Evolutionary conservation across 2,797 vertebrate species (phyloP), one percentile per base, ranked within the genome.

Genomic region (Hirundo rustica): DNA sequence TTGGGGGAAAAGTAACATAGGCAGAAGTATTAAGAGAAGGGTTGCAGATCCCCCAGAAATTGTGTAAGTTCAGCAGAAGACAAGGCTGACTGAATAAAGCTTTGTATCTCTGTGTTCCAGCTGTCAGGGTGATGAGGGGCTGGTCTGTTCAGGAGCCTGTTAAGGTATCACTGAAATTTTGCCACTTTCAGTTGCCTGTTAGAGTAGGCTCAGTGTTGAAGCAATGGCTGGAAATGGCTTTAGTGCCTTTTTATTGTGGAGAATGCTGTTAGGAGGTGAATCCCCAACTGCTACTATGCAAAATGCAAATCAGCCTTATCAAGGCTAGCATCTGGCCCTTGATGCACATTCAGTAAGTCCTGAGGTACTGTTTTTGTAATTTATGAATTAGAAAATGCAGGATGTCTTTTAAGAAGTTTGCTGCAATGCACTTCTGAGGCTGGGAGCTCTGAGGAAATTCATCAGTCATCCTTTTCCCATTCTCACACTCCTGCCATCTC

Each of bases 211-310:
- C 14, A 58, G 44, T 2, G 9, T 62, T 86, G 68, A 86, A 89
- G 73, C 64, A 81, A 13, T 47, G 76, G 25, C 51, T 95, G 81
- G 55, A 79, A 87, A 30, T 81, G 60, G 29, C 58, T 91, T 40
- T 76, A 42, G 25, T 88, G 76, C 47, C 68, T 91, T 80, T 92
- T 64, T 62, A 44, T 60, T 7, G 13, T 71, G 66, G 44, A 66
- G 81, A 80, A 61, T 94, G 87, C 74, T 92, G 66, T 90, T 96
- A 83, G 64, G 75, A 74, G 77, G 94, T 94, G 86, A 91, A 95
- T 85, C 88, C 90, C 86, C 92, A 93, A 11, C 80, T 93, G 71
- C 80, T 84, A 36, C 57, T 85, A 60, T 4, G 20, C 71, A 92
- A 34, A 88, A 94, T 82, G 64, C 80, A 93, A 57, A 90, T 86